These are phyloP conservation scores for Tenebrio molitor DNA, from an alignment of 1,140 invertebrate species.

Conservation along the genomic window DNA sequence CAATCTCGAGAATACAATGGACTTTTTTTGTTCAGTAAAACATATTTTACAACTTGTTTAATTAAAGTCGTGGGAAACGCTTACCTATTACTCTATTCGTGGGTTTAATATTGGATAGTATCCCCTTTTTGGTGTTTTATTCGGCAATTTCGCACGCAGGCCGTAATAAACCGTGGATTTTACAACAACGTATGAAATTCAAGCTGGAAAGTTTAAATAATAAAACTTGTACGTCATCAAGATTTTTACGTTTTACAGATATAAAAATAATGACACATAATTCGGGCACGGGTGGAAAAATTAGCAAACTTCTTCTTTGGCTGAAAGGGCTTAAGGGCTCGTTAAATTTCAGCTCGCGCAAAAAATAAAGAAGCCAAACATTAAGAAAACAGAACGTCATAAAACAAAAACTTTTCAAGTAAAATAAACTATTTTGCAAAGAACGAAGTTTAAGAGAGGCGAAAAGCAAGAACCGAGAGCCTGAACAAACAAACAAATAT, in stretches of 20 bases:
- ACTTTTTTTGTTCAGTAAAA: too few relatives aligned
- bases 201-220: constrained; percentile 31
- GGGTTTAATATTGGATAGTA: background rate
- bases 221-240: constrained; percentile 26
- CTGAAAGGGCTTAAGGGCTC: constrained; percentile 8
- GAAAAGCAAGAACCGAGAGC: constrained; percentile 42
- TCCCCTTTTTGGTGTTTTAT: constrained; percentile 13
- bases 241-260: constrained; percentile 26
- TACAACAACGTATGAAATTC: constrained; percentile 30
- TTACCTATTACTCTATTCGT: background rate
- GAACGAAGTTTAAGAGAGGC: constrained; percentile 47
- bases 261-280: constrained; percentile 23
- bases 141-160: constrained; percentile 21
- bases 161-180: constrained; percentile 29
- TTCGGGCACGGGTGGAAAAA: background rate
- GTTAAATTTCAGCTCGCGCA: constrained; percentile 27
- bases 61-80: too few relatives aligned
- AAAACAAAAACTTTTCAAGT: constrained; percentile 53
- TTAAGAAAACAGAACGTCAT: constrained; percentile 53
- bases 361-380: constrained; percentile 50
- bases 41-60: too few relatives aligned
- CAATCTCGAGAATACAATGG: too few relatives aligned
- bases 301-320: constrained; percentile 16
- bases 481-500: constrained; percentile 52
- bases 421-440: constrained; percentile 53